Evolutionary conservation across 2,888 invertebrate genomes (phyloP), one percentile per base, ranked within the genome.

Genomic region (Perizoma flavofasciatum): DNA sequence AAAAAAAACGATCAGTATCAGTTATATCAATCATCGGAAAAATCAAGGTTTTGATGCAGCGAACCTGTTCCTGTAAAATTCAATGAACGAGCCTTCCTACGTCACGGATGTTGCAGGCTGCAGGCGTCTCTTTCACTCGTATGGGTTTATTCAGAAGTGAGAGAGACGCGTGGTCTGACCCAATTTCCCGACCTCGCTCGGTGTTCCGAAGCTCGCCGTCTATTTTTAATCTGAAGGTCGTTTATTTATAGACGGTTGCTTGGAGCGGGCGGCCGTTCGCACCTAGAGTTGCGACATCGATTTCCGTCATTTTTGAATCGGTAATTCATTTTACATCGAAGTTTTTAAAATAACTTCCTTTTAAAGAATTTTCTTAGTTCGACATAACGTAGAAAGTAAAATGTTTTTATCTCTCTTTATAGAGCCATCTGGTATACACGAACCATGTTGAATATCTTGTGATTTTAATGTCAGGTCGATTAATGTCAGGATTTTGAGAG

Each of bases 141-240:
- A 54, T 40, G 44, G 43, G 51, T 55, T 59, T 35, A 56, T 35
- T 41, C 55, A 56, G 46, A 78, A 52, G 73, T 46, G 82, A 88
- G 68, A 63, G 82, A 73, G 88, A 86, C 65, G 67, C 77, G 55
- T 50, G 63, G 72, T 55, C 75, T 91, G 92, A 91, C 91, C 91
- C 77, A 92, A 87, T 90, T 92, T 87, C 76, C 82, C 83, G 88
- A 91, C 89, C 91, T 88, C 90, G 85, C 77, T 83, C 79, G 83
- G 85, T 61, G 81, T 80, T 62, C 51, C 51, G 46, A 88, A 87
- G 90, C 86, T 85, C 84, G 85, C 78, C 82, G 79, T 91, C 92
- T 92, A 92, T 92, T 91, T 92, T 88, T 90, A 89, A 86, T 80
- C 87, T 89, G 90, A 92, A 92, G 92, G 92, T 92, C 92, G 89